Evolutionary conservation across 2,113 vertebrate species (phyloP), one percentile per base, ranked within the genome.

Genomic region (Jacana jacana): DNA sequence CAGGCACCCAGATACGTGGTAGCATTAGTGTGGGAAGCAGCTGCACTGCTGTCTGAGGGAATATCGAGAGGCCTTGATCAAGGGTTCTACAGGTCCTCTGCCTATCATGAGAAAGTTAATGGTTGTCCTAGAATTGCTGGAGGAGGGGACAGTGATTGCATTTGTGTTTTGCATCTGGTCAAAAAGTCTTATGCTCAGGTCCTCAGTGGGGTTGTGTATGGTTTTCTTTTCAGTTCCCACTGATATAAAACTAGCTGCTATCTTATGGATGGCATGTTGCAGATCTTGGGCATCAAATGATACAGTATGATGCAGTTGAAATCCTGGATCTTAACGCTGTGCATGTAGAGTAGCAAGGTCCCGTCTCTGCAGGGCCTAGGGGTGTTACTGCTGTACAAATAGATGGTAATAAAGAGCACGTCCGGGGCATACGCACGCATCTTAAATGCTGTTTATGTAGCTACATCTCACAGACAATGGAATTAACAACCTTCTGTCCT

Each of bases 101-200:
- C 10, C 8, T 51, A 5, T 33, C 33, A 18, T 83, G 30, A n/a
- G 39, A 46, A 75, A 61, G 33, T 7, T 4, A 44, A 6, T 0
- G 1, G 11, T 25, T 51, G 25, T 37, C 22, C 9, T 33, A 10
- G 68, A 77, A 77, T 2, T 28, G 17, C 7, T 18, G 30, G 4
- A 7, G 42, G 1, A 9, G 3, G 16, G 17, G 2, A 0, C 4
- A 0, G 7, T 4, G 7, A 3, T 19, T 9, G 10, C 7, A 13
- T 63, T 52, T 49, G 6, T 68, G 11, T 40, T 12, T 81, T 17
- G 13, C 15, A 44, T 15, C 54, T 48, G 10, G 22, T 82, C 11
- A 1, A 60, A 63, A 25, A 4, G 5, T 7, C 5, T 25, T 17
- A 2, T 8, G 4, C 19, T 75, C 12, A 13, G 13, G 18, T 12